Evolutionary conservation across 2,888 invertebrate species (phyloP), one percentile per base, ranked within the genome.

Genomic region (Alviniconcha strummeri): DNA sequence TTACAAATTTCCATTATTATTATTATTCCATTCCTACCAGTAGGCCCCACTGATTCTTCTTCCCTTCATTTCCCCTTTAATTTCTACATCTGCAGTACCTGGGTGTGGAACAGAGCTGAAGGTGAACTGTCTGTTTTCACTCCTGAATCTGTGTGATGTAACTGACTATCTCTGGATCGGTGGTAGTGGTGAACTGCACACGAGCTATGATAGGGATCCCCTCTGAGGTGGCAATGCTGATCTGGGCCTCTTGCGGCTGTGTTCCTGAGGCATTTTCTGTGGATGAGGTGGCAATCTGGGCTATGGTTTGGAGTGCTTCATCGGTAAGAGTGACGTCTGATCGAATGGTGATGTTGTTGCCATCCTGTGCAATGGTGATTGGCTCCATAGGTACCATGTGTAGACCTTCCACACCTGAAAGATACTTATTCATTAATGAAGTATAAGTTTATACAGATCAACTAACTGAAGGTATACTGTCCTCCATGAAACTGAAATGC

Each of bases 221-320:
- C n/a, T 85, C 85, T 15, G 82, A 76, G 0, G 85, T 85, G 36
- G 67, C 80, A 60, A 85, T 82, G 60, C 57, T 82, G 52, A 85
- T 84, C 72, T 85, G 85, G n/a, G 84, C 82, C 60, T 85, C 85
- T 74, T 82, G 84, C 11, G 77, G 81, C 9, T 80, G 83, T 8
- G 80, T 19, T 15, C 83, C 83, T 8, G 17, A 11, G 36, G 17
- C 55, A 11, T 36, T 75, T 13, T 82, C 67, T 7, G 75, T 52
- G n/a, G 64, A 36, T 7, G 82, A 76, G 7, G 83, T 75, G 71
- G 85, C 85, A 11, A 87, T 36, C 78, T 86, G 85, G n/a, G 86
- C 87, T 19, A 86, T 86, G 15, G 85, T 87, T 54, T 85, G 84
- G 52, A 87, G 84, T 6, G 86, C 83, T 67, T 86, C 87, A 13